Evolutionary conservation across 2,113 vertebrate genomes (phyloP).

Genomic region (Saguinus midas): DNA sequence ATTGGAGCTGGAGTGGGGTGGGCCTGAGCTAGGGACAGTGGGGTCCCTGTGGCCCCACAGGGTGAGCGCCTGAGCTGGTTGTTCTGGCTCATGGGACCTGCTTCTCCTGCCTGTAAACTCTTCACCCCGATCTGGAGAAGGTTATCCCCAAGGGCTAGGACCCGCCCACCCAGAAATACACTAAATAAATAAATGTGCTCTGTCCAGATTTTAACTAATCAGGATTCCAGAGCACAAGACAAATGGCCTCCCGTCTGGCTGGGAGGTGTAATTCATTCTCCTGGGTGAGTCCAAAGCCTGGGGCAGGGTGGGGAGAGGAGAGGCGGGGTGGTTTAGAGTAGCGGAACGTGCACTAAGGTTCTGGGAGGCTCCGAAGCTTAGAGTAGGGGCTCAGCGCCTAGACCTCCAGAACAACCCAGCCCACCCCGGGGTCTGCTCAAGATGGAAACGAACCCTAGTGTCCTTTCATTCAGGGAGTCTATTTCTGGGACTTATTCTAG

Average conservation of each 20-base stretch:
- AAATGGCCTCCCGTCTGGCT: slow-evolving; percentile 54
- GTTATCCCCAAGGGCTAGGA: slow-evolving; percentile 17
- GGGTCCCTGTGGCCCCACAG: background rate
- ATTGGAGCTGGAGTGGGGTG: background rate
- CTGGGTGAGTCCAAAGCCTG: slow-evolving; percentile 19
- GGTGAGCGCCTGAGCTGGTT: background rate
- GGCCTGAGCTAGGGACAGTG: background rate
- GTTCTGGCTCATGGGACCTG: background rate
- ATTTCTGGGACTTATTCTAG: background rate
- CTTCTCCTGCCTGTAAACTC: slow-evolving; percentile 26
- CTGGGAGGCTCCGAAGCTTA: background rate
- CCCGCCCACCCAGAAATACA: slow-evolving; percentile 57
- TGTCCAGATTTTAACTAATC: slow-evolving; percentile 69
- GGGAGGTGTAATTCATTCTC: slow-evolving; percentile 61
- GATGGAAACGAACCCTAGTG: background rate
- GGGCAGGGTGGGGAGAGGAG: background rate
- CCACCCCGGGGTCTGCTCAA: background rate
- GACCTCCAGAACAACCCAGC: background rate
- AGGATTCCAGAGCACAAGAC: slow-evolving; percentile 72
- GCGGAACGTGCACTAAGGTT: background rate
- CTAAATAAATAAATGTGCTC: slow-evolving; percentile 69
- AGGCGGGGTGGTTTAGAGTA: background rate
- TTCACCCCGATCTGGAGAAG: background rate
- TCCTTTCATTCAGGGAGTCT: background rate
- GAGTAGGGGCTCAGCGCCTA: background rate